Conservation (phyloP, 1,140 invertebrate species). For the Idris sp. region DNA sequence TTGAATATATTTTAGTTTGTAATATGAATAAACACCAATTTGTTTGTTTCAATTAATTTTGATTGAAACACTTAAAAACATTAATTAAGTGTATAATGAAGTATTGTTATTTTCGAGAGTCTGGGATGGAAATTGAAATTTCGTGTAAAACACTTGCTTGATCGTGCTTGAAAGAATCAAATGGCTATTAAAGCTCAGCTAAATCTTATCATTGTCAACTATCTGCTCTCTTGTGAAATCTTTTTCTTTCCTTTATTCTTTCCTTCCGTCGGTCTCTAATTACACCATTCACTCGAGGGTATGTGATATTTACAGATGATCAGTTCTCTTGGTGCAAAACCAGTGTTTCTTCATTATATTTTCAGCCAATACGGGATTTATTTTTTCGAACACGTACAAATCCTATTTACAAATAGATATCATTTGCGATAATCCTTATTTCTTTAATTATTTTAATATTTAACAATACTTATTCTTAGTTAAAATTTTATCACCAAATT, state of each 20-base stretch:
- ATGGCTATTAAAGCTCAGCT: conserved; percentile 38
- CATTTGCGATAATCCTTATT: too few relatives aligned
- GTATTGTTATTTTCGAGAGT: neutral
- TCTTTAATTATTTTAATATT: too few relatives aligned
- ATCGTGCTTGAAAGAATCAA: conserved; percentile 33
- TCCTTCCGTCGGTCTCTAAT: conserved; percentile 41
- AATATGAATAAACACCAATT: too few relatives aligned
- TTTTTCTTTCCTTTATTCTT: conserved; percentile 37
- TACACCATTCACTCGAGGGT: conserved; percentile 31
- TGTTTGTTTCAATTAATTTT: too few relatives aligned
- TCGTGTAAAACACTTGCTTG: conserved; percentile 8
- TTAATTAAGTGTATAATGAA: too few relatives aligned
- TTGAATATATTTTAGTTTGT: too few relatives aligned
- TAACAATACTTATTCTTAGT: too few relatives aligned
- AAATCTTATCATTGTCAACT: conserved; percentile 35
- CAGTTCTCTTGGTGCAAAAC: conserved; percentile 25
- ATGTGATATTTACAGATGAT: conserved; percentile 34
- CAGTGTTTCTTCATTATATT: conserved; percentile 24
- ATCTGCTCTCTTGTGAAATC: conserved; percentile 28
- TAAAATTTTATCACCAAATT: too few relatives aligned
- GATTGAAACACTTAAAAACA: too few relatives aligned
- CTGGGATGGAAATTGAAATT: neutral
- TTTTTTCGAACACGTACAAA: too few relatives aligned
- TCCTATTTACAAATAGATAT: too few relatives aligned
- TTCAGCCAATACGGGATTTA: conserved; percentile 19